Conservation (phyloP, 2,888 invertebrate species). For the Chironomus riparius region DNA sequence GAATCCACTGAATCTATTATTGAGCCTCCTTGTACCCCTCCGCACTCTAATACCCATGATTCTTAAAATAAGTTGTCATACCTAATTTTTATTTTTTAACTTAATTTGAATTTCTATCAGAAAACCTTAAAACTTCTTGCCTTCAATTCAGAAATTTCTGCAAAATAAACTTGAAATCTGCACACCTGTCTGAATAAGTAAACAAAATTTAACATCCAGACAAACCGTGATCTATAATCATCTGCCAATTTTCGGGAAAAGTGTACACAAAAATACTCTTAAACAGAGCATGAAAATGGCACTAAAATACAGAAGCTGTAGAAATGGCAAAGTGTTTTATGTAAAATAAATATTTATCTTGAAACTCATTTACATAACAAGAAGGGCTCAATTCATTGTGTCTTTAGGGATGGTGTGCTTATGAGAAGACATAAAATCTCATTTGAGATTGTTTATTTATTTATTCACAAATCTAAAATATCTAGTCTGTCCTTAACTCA, state of each 20-base stretch:
- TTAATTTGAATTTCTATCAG: no score
- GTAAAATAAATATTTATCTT: slow-evolving; percentile 8
- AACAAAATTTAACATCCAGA: no score
- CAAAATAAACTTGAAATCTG: no score
- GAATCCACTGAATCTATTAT: no score
- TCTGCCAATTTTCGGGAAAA: not conserved
- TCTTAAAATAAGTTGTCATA: no score
- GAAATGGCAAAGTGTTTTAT: slow-evolving; percentile 6
- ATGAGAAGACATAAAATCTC: not conserved
- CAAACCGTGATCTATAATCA: not conserved
- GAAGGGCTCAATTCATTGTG: not conserved
- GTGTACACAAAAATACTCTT: not conserved
- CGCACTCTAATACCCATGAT: no score
- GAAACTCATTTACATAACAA: slow-evolving; percentile 13
- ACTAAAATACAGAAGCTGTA: not conserved
- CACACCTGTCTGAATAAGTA: no score
- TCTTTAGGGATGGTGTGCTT: not conserved
- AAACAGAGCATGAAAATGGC: slow-evolving; percentile 3
- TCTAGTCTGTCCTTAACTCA: no score
- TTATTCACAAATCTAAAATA: not conserved
- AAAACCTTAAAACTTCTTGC: no score
- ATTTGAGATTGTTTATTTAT: not conserved
- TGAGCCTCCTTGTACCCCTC: no score
- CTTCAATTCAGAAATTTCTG: no score
- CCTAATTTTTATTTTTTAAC: no score